phyloP scores from a whole-genome alignment of 2,113 vertebrate species.

The Antechinus flavipes region DNA sequence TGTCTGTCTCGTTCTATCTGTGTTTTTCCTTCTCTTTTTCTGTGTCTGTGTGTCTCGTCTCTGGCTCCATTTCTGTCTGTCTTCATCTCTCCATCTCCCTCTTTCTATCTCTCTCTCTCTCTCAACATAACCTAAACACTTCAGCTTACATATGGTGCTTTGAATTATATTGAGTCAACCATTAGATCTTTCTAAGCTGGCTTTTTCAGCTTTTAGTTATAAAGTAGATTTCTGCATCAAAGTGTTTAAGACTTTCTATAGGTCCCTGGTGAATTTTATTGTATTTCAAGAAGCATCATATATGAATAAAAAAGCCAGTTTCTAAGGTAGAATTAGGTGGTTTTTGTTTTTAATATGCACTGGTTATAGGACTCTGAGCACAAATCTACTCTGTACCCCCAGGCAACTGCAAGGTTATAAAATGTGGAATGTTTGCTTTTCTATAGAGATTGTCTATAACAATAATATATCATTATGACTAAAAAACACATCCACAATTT shows the following conservation, averaged over 20 bases:
- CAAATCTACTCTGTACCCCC: neutral
- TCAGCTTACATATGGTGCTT: neutral
- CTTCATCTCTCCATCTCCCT: too few relatives aligned
- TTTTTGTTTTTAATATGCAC: neutral
- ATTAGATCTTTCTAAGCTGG: neutral
- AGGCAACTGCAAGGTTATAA: neutral
- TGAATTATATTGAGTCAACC: neutral
- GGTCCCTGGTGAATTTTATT: neutral
- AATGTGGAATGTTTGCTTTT: neutral
- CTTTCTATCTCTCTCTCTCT: too few relatives aligned
- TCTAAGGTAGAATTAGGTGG: neutral
- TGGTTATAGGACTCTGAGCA: neutral
- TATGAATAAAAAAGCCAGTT: neutral
- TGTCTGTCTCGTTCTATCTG: too few relatives aligned
- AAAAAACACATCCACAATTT: neutral
- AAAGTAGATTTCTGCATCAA: neutral
- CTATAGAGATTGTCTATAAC: neutral
- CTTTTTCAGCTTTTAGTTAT: neutral
- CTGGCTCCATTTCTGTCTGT: too few relatives aligned
- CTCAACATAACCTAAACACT: neutral
- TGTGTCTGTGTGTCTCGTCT: too few relatives aligned
- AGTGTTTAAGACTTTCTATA: neutral
- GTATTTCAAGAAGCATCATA: neutral
- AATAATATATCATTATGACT: neutral
- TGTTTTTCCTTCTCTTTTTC: too few relatives aligned